Base-by-base conservation (phyloP, 2,113 vertebrate genomes). In the Cromileptes altivelis region DNA sequence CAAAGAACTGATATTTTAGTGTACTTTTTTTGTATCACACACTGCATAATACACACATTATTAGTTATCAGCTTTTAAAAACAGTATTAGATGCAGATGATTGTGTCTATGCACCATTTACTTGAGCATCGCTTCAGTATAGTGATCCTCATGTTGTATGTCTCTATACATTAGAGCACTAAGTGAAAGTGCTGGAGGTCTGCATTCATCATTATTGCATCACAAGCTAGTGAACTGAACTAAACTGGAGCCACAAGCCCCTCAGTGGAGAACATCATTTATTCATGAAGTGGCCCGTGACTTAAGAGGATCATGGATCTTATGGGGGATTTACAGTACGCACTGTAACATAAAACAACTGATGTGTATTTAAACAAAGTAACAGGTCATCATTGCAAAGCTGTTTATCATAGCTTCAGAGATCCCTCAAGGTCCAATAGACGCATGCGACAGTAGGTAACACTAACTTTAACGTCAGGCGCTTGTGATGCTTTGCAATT, bases 241-340 rank as follows among this genome's bases (percentile, higher is more conserved):
- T 56, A 74, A 69, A 70, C 50, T 70, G 68, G 50, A 70, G 50
- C 65, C 65, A 68, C 47, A 68, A 86, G 64, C 70, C 67, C 75
- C 82, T 85, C 79, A 64, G 75, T 50, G 84, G 72, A 85, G 72
- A 85, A 79, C 62, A 91, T 91, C 30, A 90, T 87, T 92, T 93
- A 91, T 92, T 93, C 80, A 93, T 92, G 87, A 92, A 91, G 82
- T 88, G 86, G 74, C 81, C 73, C 56, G 61, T 90, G 90, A 90
- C 86, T 91, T 89, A 78, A 90, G 86, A 89, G 81, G 85, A 61
- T 84, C 80, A 80, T 82, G 69, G 86, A 87, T 89, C 85, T 87
- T 87, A 78, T 64, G 49, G 81, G 75, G 78, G 82, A 72, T 88
- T 90, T 85, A 81, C 73, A 67, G 70, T 56, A 70, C 56, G 70